Percentiles rank a stretch among this genome's conserved stretches.
Conservation (phyloP, 2,888 invertebrate species). For the Lathronympha strigana region DNA sequence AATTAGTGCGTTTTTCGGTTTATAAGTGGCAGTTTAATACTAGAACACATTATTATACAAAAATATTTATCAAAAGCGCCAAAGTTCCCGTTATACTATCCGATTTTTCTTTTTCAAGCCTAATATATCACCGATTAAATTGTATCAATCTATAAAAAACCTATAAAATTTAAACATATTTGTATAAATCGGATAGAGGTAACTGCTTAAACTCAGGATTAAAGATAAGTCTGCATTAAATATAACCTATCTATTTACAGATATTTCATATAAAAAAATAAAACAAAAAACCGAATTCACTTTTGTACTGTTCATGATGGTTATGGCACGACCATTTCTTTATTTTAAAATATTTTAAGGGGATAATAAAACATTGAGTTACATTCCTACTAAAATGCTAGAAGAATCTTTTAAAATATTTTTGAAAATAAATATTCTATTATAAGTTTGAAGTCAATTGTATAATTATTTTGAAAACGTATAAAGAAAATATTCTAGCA, state of each 20-base stretch:
- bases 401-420: not conserved
- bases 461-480: not conserved
- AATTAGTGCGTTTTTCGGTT: constrained; percentile 44
- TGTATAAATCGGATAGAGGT: constrained; percentile 5
- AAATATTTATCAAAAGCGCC: constrained; percentile 29
- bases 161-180: too few relatives aligned
- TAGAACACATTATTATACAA: constrained; percentile 39
- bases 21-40: constrained; percentile 46
- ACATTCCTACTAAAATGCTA: constrained; percentile 5
- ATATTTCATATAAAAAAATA: constrained; percentile 50
- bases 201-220: not conserved
- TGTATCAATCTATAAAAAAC: too few relatives aligned
- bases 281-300: constrained; percentile 42
- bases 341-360: constrained; percentile 8
- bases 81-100: not conserved
- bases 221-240: constrained; percentile 42
- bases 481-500: constrained; percentile 12
- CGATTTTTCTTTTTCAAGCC: not conserved
- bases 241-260: constrained; percentile 65
- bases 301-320: constrained; percentile 43
- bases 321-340: constrained; percentile 65
- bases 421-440: not conserved
- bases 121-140: too few relatives aligned
- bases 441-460: not conserved
- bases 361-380: constrained; percentile 22